Percentiles rank a stretch among this genome's conserved stretches.
Evolutionary conservation across 1,140 invertebrate species (phyloP).

Genomic region (Drosophila kikkawai): DNA sequence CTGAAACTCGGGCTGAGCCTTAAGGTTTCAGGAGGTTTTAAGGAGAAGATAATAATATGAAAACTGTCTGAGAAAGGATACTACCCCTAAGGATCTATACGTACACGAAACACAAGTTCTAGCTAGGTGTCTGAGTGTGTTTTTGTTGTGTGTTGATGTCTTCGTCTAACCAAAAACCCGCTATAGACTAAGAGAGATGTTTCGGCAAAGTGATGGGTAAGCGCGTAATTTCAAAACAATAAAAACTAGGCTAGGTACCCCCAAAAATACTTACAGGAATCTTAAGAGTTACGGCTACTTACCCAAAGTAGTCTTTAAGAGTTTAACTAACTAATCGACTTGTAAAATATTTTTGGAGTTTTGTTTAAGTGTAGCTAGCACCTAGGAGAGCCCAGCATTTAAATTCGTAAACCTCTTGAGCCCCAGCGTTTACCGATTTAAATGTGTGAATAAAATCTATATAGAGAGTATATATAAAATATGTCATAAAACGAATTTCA

Average conservation of each 20-base stretch:
- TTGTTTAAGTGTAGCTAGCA: conserved; percentile 46
- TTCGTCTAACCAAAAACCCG: neutral
- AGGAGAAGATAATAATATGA: neutral
- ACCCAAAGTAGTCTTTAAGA: neutral
- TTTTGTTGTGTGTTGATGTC: conserved; percentile 12
- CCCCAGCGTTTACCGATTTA: conserved; percentile 81
- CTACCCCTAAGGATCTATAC: neutral
- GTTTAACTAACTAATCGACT: conserved; percentile 10
- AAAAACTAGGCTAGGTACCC: conserved; percentile 9
- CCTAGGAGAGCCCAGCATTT: conserved; percentile 52
- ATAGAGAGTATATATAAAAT: conserved; percentile 15
- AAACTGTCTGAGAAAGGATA: neutral
- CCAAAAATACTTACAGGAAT: conserved; percentile 29
- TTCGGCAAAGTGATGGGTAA: conserved; percentile 9
- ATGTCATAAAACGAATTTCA: conserved; percentile 56
- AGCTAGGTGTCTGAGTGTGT: conserved; percentile 1
- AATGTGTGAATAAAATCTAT: conserved; percentile 47
- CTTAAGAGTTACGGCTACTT: conserved; percentile 2
- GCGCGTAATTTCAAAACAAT: conserved; percentile 25
- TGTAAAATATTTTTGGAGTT: conserved; percentile 41
- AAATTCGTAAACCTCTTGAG: conserved; percentile 80
- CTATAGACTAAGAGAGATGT: conserved; percentile 4
- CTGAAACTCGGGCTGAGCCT: neutral
- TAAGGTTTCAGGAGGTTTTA: conserved; percentile 6
- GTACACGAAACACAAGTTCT: neutral